Base-by-base conservation (phyloP, 2,888 invertebrate genomes). In the Megamerina dolium region DNA sequence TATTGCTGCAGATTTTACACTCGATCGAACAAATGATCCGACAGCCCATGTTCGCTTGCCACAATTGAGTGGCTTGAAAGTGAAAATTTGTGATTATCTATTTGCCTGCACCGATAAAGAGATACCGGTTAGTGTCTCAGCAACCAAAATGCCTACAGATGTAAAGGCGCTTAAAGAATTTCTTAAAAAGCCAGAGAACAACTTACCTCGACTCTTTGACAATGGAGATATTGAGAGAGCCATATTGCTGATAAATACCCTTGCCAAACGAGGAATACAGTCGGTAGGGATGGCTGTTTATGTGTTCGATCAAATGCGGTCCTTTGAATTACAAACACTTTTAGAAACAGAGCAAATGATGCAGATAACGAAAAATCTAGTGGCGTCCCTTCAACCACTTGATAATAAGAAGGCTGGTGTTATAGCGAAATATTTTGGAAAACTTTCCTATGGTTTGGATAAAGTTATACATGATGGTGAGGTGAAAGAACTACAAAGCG, bases 81-180 rank as follows among this genome's bases (percentile, higher is more conserved):
- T 59, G 9, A 40, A 23, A 4, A 46, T 59, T 3, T 59, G 59
- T 30, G 59, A 59, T 37, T 49, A 44, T 13, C 43, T 56, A 3
- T 35, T 39, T 17, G 53, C 54, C 2, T 59, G 59, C 27, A 35
- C 35, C 12, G 45, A 50, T 18, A 40, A 36, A 3, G 13, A 20
- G 1, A 6, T 56, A 1, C 12, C 38, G 1, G 56, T 49, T 5
- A n/a, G 21, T 3, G 49, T 59, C 1, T 14, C 29, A 13, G 39
- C 46, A 5, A 23, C 23, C 6, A 10, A 23, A 8, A 29, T 54
- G 42, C 40, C 38, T 2, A 21, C 3, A 2, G 30, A 19, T 45
- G 37, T 16, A 12, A 38, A 5, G 27, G 44, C 43, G 3, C 31
- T 42, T 4, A 19, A 27, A 14, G 9, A 18, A 3, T 47, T 54